These are phyloP conservation scores for Albula goreensis DNA, from an alignment of 2,113 vertebrate genomes.

Conservation along the genomic window DNA sequence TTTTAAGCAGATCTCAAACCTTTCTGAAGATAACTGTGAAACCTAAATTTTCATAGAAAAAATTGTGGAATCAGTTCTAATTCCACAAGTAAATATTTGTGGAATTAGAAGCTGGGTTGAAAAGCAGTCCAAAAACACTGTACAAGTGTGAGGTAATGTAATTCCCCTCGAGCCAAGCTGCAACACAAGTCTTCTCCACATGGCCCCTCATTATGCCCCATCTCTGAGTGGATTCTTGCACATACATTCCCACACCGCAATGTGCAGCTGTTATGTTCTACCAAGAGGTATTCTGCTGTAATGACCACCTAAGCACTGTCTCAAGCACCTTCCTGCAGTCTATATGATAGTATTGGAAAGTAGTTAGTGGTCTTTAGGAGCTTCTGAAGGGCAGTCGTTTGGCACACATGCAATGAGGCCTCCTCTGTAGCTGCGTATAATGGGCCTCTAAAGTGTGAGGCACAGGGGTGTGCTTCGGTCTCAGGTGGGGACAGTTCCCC, in stretches of 20 bases:
- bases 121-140: background rate
- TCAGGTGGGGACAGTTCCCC: slow-evolving; percentile 28
- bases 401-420: background rate
- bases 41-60: no score
- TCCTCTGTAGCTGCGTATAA: background rate
- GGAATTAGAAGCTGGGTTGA: background rate
- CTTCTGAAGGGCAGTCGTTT: slow-evolving; percentile 33
- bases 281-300: slow-evolving; percentile 41
- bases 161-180: slow-evolving; percentile 35
- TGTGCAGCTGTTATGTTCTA: slow-evolving; percentile 38
- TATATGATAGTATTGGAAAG: slow-evolving; percentile 19
- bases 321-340: slow-evolving; percentile 14
- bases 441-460: background rate
- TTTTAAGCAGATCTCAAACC: no score
- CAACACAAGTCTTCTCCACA: slow-evolving; percentile 37
- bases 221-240: slow-evolving; percentile 31
- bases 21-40: no score
- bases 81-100: background rate
- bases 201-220: slow-evolving; percentile 46
- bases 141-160: slow-evolving; percentile 11
- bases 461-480: background rate
- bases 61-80: no score
- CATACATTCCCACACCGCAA: slow-evolving; percentile 24
- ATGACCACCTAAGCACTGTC: slow-evolving; percentile 51
- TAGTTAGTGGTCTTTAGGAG: slow-evolving; percentile 42